Base-by-base conservation (phyloP, 2,113 vertebrate species). In the Saccopteryx bilineata region DNA sequence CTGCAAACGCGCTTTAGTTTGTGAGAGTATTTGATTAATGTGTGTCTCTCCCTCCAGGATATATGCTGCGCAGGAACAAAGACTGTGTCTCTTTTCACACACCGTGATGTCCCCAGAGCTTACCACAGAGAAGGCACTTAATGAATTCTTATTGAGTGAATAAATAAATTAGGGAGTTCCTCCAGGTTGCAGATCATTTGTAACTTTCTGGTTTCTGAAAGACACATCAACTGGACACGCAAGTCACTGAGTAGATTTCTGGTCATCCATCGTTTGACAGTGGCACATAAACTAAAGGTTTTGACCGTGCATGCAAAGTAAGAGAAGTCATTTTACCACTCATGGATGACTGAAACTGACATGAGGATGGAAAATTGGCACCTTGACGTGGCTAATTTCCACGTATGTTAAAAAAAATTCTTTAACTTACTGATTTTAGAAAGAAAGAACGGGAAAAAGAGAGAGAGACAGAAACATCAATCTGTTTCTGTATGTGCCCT, bases 131-230 rank as follows among this genome's bases (percentile, higher is more conserved):
- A n/a, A 88, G 15, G 9, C 10, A n/a, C 2, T 60, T 90, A 50
- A 52, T 58, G 61, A 9, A 83, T 50, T 72, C 68, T 86, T 87
- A 61, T 1, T 52, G n/a, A 91, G 68, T 52, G 17, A 80, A 63
- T 46, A 79, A 78, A 80, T 63, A 52, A 79, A 58, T 66, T 24
- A 86, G 50, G 28, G n/a, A 79, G 8, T 7, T 39, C 39, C 33
- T 75, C 7, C 12, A 24, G 12, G 21, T 21, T 78, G 12, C 26
- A 84, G 31, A 65, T 11, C 48, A 84, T n/a, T 83, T 93, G 80
- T 86, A 31, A 89, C 39, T 91, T 80, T 82, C 74, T 88, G 5
- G 13, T 58, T 83, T 94, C 74, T 72, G 31, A 88, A 68, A 91
- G 60, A 66, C 69, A 33, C 88, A 12, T 18, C 2, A 82, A 11